Conservation (phyloP, 2,888 invertebrate genomes). For the Hirtodrosophila histrioides region DNA sequence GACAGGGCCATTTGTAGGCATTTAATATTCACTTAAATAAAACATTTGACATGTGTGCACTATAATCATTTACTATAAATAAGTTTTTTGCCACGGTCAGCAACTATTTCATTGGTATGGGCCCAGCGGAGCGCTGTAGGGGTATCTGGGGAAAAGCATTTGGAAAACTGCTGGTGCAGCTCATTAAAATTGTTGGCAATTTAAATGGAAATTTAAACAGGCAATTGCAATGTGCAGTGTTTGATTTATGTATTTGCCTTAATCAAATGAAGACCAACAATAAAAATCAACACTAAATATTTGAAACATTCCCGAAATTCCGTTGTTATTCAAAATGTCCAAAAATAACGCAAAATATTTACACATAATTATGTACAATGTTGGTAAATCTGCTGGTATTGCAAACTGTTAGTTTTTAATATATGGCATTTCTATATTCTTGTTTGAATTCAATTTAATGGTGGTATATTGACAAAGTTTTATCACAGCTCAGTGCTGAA, state of each 20-base stretch:
- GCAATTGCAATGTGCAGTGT: conserved; percentile 14
- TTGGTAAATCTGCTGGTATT: too few species aligned
- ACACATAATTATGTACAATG: conserved; percentile 14
- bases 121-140: too few species aligned
- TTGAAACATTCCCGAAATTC: conserved; percentile 11
- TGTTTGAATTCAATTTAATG: background rate
- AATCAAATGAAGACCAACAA: conserved; percentile 35
- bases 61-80: conserved; percentile 50
- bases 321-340: background rate
- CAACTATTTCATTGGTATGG: conserved; percentile 3
- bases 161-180: conserved; percentile 34
- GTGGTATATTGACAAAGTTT: too few species aligned
- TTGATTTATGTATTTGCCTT: conserved; percentile 46
- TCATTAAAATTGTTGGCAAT: conserved; percentile 52
- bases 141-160: background rate
- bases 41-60: conserved; percentile 62
- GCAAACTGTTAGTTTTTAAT: too few species aligned
- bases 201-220: conserved; percentile 41
- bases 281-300: conserved; percentile 16
- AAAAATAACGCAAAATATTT: conserved; percentile 14
- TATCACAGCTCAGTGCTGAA: too few species aligned
- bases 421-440: too few species aligned
- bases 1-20: conserved; percentile 55
- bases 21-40: conserved; percentile 78
- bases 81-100: conserved; percentile 35